phyloP scores from a whole-genome alignment of 1,140 invertebrate genomes.

The Rhagoletis pomonella region DNA sequence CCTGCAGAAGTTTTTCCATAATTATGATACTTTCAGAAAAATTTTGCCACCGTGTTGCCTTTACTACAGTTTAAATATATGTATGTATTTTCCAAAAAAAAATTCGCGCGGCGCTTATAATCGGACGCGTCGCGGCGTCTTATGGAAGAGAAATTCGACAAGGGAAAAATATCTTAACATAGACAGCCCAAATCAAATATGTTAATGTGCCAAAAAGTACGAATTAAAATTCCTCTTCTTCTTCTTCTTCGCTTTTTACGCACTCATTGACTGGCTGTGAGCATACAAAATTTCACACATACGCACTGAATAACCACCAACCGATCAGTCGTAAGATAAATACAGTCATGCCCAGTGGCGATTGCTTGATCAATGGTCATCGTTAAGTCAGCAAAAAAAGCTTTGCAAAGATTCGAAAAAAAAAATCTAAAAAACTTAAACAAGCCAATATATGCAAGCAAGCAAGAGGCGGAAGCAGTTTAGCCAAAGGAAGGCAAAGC shows the following conservation, averaged over 20 bases:
- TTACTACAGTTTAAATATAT: no score
- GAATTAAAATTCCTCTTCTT: slow-evolving; percentile 25
- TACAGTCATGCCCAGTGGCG: slow-evolving; percentile 47
- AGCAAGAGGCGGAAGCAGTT: not conserved
- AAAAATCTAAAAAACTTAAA: not conserved
- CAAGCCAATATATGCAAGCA: not conserved
- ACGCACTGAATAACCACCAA: slow-evolving; percentile 14
- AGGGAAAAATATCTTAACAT: not conserved
- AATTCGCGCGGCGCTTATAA: not conserved
- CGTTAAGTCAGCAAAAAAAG: slow-evolving; percentile 11
- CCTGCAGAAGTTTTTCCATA: no score
- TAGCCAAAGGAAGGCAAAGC: not conserved
- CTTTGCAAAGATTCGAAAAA: not conserved
- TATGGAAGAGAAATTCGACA: slow-evolving; percentile 11
- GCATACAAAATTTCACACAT: slow-evolving; percentile 38
- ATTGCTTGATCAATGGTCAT: slow-evolving; percentile 48
- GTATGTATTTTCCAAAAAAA: no score
- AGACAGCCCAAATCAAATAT: slow-evolving; percentile 43
- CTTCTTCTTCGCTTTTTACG: not conserved
- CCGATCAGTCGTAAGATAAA: slow-evolving; percentile 42
- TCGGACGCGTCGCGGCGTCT: not conserved
- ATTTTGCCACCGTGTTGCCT: no score
- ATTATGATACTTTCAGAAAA: no score
- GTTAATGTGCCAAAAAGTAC: slow-evolving; percentile 49
- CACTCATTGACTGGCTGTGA: not conserved